A percentile compares a stretch with the other conserved stretches of the same genome.
phyloP scores from a whole-genome alignment of 2,113 vertebrate genomes.

The Alces alces region DNA sequence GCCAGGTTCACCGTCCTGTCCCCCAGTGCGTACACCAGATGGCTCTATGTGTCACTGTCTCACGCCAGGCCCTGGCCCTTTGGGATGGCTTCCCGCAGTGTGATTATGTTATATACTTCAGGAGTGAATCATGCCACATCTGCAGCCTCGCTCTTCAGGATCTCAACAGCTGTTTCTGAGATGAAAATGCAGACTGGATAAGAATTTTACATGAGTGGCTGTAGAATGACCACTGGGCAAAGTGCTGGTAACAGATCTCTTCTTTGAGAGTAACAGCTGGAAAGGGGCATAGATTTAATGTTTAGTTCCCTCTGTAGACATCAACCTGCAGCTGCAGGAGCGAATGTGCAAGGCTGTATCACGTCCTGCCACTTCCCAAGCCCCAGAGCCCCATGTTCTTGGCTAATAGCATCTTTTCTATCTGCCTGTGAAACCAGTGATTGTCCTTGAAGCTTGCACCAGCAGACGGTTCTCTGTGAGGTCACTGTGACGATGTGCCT shows the following conservation, averaged over 20 bases:
- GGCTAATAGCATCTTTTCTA: fast-evolving
- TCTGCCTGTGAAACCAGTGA: neutral
- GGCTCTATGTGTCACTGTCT: neutral
- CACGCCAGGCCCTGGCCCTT: neutral
- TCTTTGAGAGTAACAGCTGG: neutral
- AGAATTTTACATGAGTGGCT: neutral
- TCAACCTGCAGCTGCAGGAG: too few species aligned
- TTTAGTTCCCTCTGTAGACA: neutral
- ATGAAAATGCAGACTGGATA: neutral
- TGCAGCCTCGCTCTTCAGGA: neutral
- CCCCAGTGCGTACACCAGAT: fast-evolving
- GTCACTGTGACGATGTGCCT: neutral
- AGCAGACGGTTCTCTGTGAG: neutral
- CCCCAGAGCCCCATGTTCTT: neutral
- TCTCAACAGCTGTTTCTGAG: neutral
- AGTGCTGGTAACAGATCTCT: neutral
- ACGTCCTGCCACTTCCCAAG: too few species aligned
- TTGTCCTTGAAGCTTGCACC: neutral
- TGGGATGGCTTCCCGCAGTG: fast-evolving
- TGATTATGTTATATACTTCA: neutral
- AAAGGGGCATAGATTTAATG: neutral
- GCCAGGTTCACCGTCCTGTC: neutral
- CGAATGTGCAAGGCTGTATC: fast-evolving
- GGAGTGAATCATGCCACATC: neutral
- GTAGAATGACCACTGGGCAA: neutral